These are phyloP conservation scores for Thunnus albacares DNA, from an alignment of 2,797 vertebrate species.

Conservation along the genomic window DNA sequence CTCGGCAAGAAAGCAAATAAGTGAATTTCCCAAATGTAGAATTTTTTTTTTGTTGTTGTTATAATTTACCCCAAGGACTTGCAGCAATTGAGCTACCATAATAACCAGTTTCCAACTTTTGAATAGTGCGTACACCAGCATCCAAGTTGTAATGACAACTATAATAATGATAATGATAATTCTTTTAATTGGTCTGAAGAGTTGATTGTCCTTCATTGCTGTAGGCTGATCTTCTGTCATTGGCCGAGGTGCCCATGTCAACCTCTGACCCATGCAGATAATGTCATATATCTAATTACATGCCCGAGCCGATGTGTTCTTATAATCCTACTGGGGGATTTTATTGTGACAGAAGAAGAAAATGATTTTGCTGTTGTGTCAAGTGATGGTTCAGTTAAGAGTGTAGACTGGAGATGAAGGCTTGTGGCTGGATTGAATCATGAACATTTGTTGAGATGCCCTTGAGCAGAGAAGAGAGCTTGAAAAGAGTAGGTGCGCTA, in stretches of 20 bases:
- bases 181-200: conserved; percentile 37
- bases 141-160: too few relatives aligned
- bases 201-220: conserved; percentile 58
- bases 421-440: conserved; percentile 2
- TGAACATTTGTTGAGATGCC: neutral
- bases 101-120: neutral
- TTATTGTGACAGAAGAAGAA: conserved; percentile 45
- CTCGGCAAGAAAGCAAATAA: too few relatives aligned
- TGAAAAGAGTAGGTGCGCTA: neutral
- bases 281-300: conserved; percentile 65
- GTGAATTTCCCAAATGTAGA: too few relatives aligned
- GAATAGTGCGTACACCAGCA: neutral
- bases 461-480: neutral
- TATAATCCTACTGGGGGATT: conserved; percentile 55
- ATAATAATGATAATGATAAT: too few relatives aligned
- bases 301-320: conserved; percentile 35
- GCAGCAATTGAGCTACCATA: too few relatives aligned
- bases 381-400: conserved; percentile 26
- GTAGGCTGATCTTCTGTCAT: conserved; percentile 46
- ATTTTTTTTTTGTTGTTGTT: too few relatives aligned
- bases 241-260: conserved; percentile 49
- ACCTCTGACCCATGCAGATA: conserved; percentile 62
- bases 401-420: conserved; percentile 24
- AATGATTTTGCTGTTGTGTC: conserved; percentile 31
- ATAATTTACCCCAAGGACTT: too few relatives aligned